These are phyloP conservation scores for Cyrtodaria siliqua DNA, from an alignment of 2,888 invertebrate genomes.

Conservation along the genomic window DNA sequence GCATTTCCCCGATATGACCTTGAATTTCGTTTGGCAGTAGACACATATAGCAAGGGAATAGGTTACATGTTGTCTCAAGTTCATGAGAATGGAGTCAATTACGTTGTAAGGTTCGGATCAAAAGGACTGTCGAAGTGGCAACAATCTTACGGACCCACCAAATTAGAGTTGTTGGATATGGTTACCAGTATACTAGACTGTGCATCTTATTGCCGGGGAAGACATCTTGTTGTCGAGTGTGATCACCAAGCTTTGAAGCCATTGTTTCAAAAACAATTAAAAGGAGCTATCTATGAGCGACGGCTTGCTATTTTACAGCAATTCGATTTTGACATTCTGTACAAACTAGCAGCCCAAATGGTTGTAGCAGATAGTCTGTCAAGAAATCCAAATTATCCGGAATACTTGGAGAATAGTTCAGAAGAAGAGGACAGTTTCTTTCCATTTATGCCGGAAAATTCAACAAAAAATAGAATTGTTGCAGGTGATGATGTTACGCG, in stretches of 20 bases:
- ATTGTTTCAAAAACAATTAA: slow-evolving; percentile 40
- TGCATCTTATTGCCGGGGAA: slow-evolving; percentile 39
- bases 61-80: slow-evolving; percentile 62
- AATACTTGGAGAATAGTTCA: slow-evolving; percentile 14
- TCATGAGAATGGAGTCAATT: slow-evolving; percentile 20
- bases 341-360: slow-evolving; percentile 43
- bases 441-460: slow-evolving; percentile 29
- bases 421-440: slow-evolving; percentile 41
- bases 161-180: slow-evolving; percentile 53
- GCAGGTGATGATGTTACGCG: background rate
- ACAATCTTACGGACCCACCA: slow-evolving; percentile 25
- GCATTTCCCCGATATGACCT: slow-evolving; percentile 61
- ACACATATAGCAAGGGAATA: slow-evolving; percentile 50
- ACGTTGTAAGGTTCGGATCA: slow-evolving; percentile 46
- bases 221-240: slow-evolving; percentile 49
- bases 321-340: slow-evolving; percentile 42
- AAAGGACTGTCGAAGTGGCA: slow-evolving; percentile 46
- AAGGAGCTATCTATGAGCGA: slow-evolving; percentile 54
- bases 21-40: slow-evolving; percentile 51
- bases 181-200: slow-evolving; percentile 53
- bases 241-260: slow-evolving; percentile 49
- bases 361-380: slow-evolving; percentile 28
- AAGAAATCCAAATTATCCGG: background rate
- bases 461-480: background rate
- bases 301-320: slow-evolving; percentile 53